Evolutionary conservation across 1,140 invertebrate species (phyloP), one percentile per base, ranked within the genome.

Genomic region (Macrosteles quadrilineatus): DNA sequence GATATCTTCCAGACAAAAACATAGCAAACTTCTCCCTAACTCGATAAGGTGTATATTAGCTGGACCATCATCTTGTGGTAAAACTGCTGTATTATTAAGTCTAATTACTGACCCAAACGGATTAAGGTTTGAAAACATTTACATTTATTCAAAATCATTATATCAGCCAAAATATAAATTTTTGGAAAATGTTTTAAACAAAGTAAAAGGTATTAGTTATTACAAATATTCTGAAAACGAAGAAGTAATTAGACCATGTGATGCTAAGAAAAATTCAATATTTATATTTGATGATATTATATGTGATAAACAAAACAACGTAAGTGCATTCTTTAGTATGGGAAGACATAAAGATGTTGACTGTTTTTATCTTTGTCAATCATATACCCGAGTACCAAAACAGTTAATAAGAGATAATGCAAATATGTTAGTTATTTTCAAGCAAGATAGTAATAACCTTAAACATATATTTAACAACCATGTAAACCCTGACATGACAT

Each of bases 231-330:
- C 2, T 43, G 23, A 72, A 23, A 72, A 77, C 72, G 73, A 76
- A 23, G 47, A 77, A 53, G 75, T 80, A 9, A 69, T 78, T 14
- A 11, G 45, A 17, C 76, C 77, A 0, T 27, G 72, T 2, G 64
- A 79, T 27, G 75, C 76, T 4, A 57, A 62, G 69, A 30, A 65
- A 12, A 79, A 80, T 74, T 76, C 76, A 12, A 36, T 80, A 25
- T 76, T 80, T 67, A 80, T 80, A 45, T 81, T 82, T 59, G 80
- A 82, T 71, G 77, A 82, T 70, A 71, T 81, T 1, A 71, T 75
- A 3, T 79, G 76, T 72, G 77, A 80, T 40, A 78, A 77, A 23
- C 79, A 82, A 77, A 63, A 74, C 74, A 47, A 76, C 81, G 23
- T 67, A 72, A 68, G 74, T 76, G 45, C 79, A n/a, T n/a, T 78